phyloP scores from a whole-genome alignment of 2,888 invertebrate genomes.

The Ornithoptera alexandrae region DNA sequence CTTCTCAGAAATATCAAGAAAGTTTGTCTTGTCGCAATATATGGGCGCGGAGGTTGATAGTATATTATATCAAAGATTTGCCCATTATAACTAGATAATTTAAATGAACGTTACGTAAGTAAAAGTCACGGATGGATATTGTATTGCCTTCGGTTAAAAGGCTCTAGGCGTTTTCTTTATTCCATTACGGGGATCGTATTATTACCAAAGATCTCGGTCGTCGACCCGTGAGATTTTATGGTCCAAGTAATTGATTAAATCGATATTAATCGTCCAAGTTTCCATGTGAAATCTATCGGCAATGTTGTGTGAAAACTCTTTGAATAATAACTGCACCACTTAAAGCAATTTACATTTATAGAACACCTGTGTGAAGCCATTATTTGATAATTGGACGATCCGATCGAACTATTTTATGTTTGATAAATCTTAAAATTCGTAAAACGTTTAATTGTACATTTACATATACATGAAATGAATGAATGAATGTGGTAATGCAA shows the following conservation, averaged over 20 bases:
- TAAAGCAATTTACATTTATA: conserved; percentile 46
- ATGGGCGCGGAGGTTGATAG: conserved; percentile 49
- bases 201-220: conserved; percentile 56
- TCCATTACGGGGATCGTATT: conserved; percentile 57
- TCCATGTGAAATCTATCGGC: conserved; percentile 63
- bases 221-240: conserved; percentile 65
- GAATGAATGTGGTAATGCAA: neutral
- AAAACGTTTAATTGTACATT: conserved; percentile 16
- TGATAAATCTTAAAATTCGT: conserved; percentile 41
- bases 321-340: conserved; percentile 42
- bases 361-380: conserved; percentile 47
- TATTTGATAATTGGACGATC: conserved; percentile 50
- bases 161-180: conserved; percentile 70
- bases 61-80: conserved; percentile 31
- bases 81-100: conserved; percentile 51
- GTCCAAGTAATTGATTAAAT: conserved; percentile 65
- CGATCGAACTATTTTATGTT: conserved; percentile 29
- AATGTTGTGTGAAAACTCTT: conserved; percentile 55
- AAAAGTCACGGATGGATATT: conserved; percentile 67
- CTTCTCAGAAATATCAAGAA: conserved; percentile 54
- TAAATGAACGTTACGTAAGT: conserved; percentile 65
- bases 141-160: conserved; percentile 59
- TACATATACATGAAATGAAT: conserved; percentile 5
- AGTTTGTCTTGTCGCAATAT: conserved; percentile 50
- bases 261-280: conserved; percentile 65